Percentiles rank a stretch among this genome's conserved stretches.
Conservation (phyloP, 2,797 vertebrate species). For the Schizopygopsis pylzovi region DNA sequence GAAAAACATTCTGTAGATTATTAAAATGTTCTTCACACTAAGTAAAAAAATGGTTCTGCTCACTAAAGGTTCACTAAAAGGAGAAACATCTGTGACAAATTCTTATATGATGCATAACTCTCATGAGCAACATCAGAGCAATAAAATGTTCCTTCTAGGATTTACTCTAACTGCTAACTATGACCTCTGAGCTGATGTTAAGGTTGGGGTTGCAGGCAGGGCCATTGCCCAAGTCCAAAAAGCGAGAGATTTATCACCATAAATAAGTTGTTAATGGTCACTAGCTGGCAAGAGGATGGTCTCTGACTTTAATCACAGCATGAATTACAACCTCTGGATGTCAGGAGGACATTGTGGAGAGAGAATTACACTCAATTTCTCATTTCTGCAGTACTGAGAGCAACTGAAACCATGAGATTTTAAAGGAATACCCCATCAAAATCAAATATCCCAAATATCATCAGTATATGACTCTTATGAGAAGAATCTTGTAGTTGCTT, state of each 20-base stretch:
- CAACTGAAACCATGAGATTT: not conserved
- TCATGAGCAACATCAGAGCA: not conserved
- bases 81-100: not conserved
- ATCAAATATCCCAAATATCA: not conserved
- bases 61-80: not conserved
- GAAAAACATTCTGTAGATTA: not conserved
- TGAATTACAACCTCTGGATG: constrained; percentile 9
- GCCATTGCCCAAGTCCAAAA: constrained; percentile 33
- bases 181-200: constrained; percentile 20
- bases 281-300: not conserved
- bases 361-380: not conserved
- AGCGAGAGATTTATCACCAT: constrained; percentile 24
- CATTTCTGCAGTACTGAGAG: not conserved
- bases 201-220: constrained; percentile 39
- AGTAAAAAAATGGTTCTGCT: not conserved
- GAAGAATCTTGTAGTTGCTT: not conserved
- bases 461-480: not conserved
- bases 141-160: not conserved
- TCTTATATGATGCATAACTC: not conserved
- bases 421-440: not conserved
- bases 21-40: not conserved
- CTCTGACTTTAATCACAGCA: not conserved
- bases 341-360: not conserved
- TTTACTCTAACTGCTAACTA: not conserved
- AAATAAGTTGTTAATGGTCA: constrained; percentile 29